Conservation (phyloP, 2,113 vertebrate genomes). For the Gallinago paraguaiae region DNA sequence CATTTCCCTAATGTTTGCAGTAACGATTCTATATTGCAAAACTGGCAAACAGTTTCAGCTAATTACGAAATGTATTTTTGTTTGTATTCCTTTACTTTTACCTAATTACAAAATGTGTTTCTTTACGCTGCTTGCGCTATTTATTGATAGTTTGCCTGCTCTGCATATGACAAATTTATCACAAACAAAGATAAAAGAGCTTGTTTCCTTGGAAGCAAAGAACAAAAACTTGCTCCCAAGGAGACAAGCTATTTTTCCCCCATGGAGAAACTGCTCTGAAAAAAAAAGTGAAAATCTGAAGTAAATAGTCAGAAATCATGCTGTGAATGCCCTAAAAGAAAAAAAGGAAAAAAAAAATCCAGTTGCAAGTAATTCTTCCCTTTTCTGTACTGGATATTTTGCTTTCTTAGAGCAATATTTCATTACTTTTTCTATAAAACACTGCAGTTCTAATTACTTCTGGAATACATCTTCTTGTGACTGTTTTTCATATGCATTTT, state of each 20-base stretch:
- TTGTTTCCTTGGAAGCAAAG: constrained; percentile 66
- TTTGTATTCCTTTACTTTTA: constrained; percentile 64
- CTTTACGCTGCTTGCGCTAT: constrained; percentile 37
- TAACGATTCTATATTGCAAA: constrained; percentile 32
- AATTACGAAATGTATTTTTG: constrained; percentile 59
- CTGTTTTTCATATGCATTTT: not conserved
- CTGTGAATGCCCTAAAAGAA: constrained; percentile 33
- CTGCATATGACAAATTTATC: constrained; percentile 60
- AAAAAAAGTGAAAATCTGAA: constrained; percentile 57
- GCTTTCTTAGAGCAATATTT: constrained; percentile 18
- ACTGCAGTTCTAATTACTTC: not conserved
- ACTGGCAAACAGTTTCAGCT: constrained; percentile 49
- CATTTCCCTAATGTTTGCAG: constrained; percentile 40
- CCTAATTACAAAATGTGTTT: constrained; percentile 60
- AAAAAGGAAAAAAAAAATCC: not conserved
- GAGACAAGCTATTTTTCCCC: constrained; percentile 62
- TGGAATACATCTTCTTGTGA: not conserved
- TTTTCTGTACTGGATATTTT: constrained; percentile 35
- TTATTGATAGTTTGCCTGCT: constrained; percentile 59
- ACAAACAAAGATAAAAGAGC: constrained; percentile 68
- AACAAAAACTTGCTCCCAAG: constrained; percentile 65
- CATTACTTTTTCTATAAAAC: not conserved
- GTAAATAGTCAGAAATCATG: constrained; percentile 60
- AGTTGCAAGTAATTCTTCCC: constrained; percentile 23
- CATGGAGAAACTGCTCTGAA: constrained; percentile 57